Percentiles rank a stretch among this genome's conserved stretches.
These are phyloP conservation scores for Solenopsis invicta DNA, from an alignment of 1,140 invertebrate genomes.

Conservation along the genomic window DNA sequence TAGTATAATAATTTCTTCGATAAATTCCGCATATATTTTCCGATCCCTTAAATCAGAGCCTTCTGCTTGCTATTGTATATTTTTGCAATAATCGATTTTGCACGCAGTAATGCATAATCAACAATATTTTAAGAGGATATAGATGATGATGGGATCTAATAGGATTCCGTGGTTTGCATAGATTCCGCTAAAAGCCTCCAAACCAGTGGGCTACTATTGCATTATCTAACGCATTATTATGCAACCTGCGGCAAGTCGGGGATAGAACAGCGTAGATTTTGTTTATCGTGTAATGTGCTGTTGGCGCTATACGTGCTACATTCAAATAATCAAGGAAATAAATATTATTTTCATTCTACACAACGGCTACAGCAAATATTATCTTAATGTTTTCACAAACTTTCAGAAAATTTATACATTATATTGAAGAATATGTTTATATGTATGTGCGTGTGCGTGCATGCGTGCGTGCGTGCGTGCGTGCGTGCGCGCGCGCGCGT, in stretches of 20 bases:
- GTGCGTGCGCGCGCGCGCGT: too few relatives aligned
- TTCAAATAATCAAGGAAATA: neutral
- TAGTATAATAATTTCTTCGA: neutral
- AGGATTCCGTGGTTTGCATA: slow-evolving; percentile 54
- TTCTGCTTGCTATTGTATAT: neutral
- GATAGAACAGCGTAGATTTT: slow-evolving; percentile 9
- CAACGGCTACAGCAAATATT: neutral
- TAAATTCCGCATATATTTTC: neutral
- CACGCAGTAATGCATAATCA: slow-evolving; percentile 24
- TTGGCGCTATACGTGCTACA: neutral
- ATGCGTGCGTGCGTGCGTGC: too few relatives aligned
- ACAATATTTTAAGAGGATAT: slow-evolving; percentile 49
- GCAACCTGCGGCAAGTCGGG: slow-evolving; percentile 16
- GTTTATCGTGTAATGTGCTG: slow-evolving; percentile 6
- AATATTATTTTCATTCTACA: neutral
- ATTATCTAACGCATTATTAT: slow-evolving; percentile 58
- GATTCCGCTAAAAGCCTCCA: slow-evolving; percentile 58
- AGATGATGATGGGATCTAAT: slow-evolving; percentile 53
- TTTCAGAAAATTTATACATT: neutral
- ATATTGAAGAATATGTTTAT: neutral
- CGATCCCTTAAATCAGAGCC: neutral
- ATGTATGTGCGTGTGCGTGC: neutral
- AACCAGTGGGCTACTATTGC: slow-evolving; percentile 47
- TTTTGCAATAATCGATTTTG: slow-evolving; percentile 51
- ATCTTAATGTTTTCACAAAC: neutral